Base-by-base conservation (phyloP, 2,797 vertebrate genomes). In the Lacerta viridis region DNA sequence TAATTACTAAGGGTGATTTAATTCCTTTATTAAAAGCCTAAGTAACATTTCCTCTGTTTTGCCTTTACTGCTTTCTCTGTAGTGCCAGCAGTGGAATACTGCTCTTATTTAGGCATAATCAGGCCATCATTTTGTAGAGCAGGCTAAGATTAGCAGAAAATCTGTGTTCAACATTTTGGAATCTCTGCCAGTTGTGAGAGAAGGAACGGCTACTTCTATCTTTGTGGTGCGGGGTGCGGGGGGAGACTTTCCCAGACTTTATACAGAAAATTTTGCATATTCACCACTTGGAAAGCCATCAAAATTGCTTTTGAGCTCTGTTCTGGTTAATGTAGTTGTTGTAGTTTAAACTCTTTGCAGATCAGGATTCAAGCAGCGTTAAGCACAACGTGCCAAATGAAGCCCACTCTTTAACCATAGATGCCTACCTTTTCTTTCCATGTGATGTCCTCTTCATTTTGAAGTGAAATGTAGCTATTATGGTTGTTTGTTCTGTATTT, bases 201-300 rank as follows among this genome's bases (percentile, higher is more conserved):
- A 83, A 75, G 87, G 71, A 74, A 36, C 43, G 33, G 81, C 77
- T 95, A n/a, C 11, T 13, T 72, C 29, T 17, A 72, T 72, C 15
- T 72, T 72, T 33, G 11, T 50, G 10, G 10, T n/a, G n/a, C 5
- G 2, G 69, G 15, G n/a, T n/a, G 33, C 33, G 91, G 83, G 2
- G 5, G 1, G 23, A 91, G 76, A 85, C 0, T 15, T 87, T 86
- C 72, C 59, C 83, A 82, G 80, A 84, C 92, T 59, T 94, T 93
- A 80, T 81, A 71, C 92, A 89, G 92, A 87, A 91, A 92, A 93
- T 92, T 87, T 86, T 88, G 90, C 25, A 43, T 94, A 87, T 90
- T 93, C 64, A 82, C 20, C 80, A 79, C 88, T 95, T 80, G 69
- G 46, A 89, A 78, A 91, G 39, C 25, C 86, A 85, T 74, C 50